These are phyloP conservation scores for Poecilia gillii DNA, from an alignment of 2,797 vertebrate species.

Conservation along the genomic window DNA sequence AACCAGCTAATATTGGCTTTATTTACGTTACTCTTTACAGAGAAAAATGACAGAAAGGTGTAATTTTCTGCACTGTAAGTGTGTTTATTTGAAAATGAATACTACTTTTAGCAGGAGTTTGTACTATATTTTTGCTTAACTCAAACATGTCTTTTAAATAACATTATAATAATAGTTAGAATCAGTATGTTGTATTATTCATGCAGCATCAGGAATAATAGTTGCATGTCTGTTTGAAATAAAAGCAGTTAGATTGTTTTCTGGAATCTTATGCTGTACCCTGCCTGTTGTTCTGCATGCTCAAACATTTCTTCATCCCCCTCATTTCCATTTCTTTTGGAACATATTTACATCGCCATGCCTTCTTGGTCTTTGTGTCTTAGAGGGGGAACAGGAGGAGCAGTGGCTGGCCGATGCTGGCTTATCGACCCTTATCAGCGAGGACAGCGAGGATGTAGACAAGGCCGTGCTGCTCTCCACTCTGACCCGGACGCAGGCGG, in stretches of 20 bases:
- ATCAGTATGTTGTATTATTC: background rate
- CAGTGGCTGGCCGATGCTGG: constrained; percentile 90
- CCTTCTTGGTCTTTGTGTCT: constrained; percentile 49
- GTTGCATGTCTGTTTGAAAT: background rate
- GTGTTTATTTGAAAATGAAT: background rate
- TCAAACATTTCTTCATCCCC: background rate
- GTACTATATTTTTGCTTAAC: background rate
- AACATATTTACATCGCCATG: background rate
- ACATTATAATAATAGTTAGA: background rate
- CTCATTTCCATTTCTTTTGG: background rate
- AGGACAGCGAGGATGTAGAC: constrained; percentile 80
- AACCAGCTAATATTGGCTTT: background rate
- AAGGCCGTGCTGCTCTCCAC: constrained; percentile 87
- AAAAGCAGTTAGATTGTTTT: background rate
- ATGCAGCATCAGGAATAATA: background rate
- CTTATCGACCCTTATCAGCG: constrained; percentile 83
- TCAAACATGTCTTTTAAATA: background rate
- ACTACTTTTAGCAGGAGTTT: background rate
- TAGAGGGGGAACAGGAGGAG: constrained; percentile 88
- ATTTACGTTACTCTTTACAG: background rate
- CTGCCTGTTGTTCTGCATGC: background rate
- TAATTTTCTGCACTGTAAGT: background rate
- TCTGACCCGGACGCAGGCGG: constrained; percentile 87
- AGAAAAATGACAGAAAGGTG: background rate
- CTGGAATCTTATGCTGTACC: background rate